A percentile compares a stretch with the other conserved stretches of the same genome.
phyloP scores from a whole-genome alignment of 1,140 invertebrate species.

The Cheumatopsyche charites region DNA sequence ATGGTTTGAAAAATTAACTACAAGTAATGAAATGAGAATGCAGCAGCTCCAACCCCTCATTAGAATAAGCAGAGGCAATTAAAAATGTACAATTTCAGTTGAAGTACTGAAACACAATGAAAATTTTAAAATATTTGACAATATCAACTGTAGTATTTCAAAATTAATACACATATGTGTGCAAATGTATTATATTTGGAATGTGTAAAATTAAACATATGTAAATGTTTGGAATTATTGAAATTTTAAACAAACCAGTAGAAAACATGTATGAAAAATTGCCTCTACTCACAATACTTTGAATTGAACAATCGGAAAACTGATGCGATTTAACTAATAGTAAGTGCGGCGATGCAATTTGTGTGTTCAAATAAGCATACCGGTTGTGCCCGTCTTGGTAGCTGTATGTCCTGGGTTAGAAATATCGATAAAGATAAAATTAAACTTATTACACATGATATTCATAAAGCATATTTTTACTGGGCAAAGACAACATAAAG shows the following conservation, averaged over 20 bases:
- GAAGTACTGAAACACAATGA: too few species aligned
- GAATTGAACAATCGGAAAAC: slow-evolving; percentile 5
- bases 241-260: too few species aligned
- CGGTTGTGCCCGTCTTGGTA: slow-evolving; percentile 14
- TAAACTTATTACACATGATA: slow-evolving; percentile 5
- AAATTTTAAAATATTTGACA: slow-evolving; percentile 8
- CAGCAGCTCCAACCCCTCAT: background rate
- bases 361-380: slow-evolving; percentile 23
- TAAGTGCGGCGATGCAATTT: slow-evolving; percentile 22
- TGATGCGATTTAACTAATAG: slow-evolving; percentile 21
- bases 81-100: background rate
- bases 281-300: slow-evolving; percentile 20
- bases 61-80: slow-evolving; percentile 23
- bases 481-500: too few species aligned
- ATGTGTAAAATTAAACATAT: too few species aligned
- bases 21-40: slow-evolving; percentile 34
- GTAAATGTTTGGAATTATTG: too few species aligned
- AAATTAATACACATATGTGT: too few species aligned
- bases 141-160: too few species aligned
- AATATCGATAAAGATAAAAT: slow-evolving; percentile 35
- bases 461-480: too few species aligned
- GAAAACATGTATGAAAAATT: slow-evolving; percentile 7
- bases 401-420: slow-evolving; percentile 25
- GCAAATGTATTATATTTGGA: too few species aligned
- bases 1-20: too few species aligned